Evolutionary conservation across 1,140 invertebrate genomes (phyloP).

Genomic region (Drosophila pallidifrons): DNA sequence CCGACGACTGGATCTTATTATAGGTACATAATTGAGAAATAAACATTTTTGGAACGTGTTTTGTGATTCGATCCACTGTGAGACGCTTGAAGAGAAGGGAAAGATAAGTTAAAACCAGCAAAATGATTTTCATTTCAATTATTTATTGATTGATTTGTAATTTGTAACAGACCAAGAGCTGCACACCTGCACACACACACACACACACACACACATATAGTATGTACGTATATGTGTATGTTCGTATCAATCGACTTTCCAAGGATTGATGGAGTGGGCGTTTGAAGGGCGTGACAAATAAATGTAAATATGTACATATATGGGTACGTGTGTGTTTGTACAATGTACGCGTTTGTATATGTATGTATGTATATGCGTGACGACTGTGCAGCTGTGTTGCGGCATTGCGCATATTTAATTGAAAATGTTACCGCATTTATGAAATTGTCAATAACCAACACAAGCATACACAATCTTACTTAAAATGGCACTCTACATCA

Average conservation of each 20-base stretch:
- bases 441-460: slow-evolving; percentile 81
- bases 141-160: slow-evolving; percentile 84
- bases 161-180: slow-evolving; percentile 82
- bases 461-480: slow-evolving; percentile 52
- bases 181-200: slow-evolving; percentile 66
- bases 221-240: neutral
- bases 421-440: slow-evolving; percentile 83
- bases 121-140: slow-evolving; percentile 84
- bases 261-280: slow-evolving; percentile 57
- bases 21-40: too few species aligned
- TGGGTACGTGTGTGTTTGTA: too few species aligned
- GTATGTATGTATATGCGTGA: slow-evolving; percentile 41
- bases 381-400: slow-evolving; percentile 73
- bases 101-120: slow-evolving; percentile 82
- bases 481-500: slow-evolving; percentile 10
- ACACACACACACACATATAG: too few species aligned
- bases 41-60: too few species aligned
- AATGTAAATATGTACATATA: slow-evolving; percentile 3
- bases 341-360: too few species aligned
- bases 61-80: too few species aligned
- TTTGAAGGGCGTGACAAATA: slow-evolving; percentile 9
- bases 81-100: neutral
- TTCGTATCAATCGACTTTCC: slow-evolving; percentile 72
- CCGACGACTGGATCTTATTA: too few species aligned
- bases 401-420: slow-evolving; percentile 80